Conservation (phyloP, 2,113 vertebrate genomes). For the Rhineura floridana region DNA sequence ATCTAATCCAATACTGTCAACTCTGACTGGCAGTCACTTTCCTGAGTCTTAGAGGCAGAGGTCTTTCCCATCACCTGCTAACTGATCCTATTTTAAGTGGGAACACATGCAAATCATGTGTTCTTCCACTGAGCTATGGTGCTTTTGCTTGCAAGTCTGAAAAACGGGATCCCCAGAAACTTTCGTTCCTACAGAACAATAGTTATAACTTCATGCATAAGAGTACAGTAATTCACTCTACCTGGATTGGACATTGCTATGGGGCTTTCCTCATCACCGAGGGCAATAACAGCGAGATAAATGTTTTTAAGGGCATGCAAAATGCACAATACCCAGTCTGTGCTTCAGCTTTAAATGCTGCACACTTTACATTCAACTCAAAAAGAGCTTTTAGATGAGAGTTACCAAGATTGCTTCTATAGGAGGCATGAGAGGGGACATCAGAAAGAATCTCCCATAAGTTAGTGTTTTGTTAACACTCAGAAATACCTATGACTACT, state of each 20-base stretch:
- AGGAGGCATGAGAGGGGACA: constrained; percentile 17
- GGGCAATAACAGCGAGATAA: neutral
- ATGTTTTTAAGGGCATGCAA: neutral
- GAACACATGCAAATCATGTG: neutral
- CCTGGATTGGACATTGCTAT: neutral
- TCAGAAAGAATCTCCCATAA: constrained; percentile 3
- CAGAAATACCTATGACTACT: neutral
- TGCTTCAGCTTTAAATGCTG: neutral
- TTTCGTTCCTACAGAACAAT: neutral
- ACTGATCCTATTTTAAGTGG: neutral
- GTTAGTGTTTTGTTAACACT: too few species aligned
- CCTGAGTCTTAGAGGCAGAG: neutral
- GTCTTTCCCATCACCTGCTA: neutral
- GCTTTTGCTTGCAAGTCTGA: neutral
- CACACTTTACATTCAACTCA: neutral
- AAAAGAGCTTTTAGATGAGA: neutral
- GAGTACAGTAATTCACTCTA: neutral
- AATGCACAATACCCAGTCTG: neutral
- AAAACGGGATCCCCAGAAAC: neutral
- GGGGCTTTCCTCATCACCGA: neutral
- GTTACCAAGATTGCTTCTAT: neutral
- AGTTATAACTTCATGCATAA: neutral
- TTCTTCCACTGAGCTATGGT: neutral
- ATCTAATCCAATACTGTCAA: too few species aligned
- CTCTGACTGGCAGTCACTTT: too few species aligned